Base-by-base conservation (phyloP, 2,888 invertebrate species). In the Lasioglossum figueresi region DNA sequence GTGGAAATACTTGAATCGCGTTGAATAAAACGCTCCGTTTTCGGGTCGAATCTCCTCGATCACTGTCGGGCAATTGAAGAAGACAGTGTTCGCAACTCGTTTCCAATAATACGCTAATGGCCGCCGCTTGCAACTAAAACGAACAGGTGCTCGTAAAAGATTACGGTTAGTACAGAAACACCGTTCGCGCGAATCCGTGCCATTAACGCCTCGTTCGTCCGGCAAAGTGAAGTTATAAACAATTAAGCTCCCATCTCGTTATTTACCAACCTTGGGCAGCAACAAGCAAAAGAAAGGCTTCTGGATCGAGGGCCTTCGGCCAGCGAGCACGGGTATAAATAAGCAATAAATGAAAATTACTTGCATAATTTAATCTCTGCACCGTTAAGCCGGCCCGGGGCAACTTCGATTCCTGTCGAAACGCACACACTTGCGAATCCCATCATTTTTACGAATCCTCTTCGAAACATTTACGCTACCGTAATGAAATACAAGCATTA, bases 341-440 rank as follows among this genome's bases (percentile, higher is more conserved):
- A 78, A 82, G 82, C 63, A 75, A 76, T 80, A 77, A 84, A 82
- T 43, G 78, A 82, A 71, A 63, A 71, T 82, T 82, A 75, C 75
- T 40, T 31, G 76, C 59, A 52, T 31, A 56, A 75, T 78, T 84
- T 74, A 82, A 82, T 78, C 14, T 45, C 59, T 27, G 37, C 43
- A 45, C 43, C 72, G 66, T 76, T 73, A 43, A 52, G 23, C 43
- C 19, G 3, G 5, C 37, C n/a, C 14, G 34, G 37, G 23, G 16
- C 31, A 68, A 19, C 37, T 27, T 5, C 27, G 27, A 27, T 5
- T 59, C 5, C 23, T 52, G 5, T n/a, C 59, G 56, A 12, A 45
- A 16, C 16, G 45, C 16, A 45, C 16, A 10, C n/a, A 10, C 4
- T 1, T 10, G 10, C n/a, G 59, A 59, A 12, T 1, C 14, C 16